Percentiles rank a stretch among this genome's conserved stretches.
Evolutionary conservation across 2,113 vertebrate genomes (phyloP).

Genomic region (Apus apus): DNA sequence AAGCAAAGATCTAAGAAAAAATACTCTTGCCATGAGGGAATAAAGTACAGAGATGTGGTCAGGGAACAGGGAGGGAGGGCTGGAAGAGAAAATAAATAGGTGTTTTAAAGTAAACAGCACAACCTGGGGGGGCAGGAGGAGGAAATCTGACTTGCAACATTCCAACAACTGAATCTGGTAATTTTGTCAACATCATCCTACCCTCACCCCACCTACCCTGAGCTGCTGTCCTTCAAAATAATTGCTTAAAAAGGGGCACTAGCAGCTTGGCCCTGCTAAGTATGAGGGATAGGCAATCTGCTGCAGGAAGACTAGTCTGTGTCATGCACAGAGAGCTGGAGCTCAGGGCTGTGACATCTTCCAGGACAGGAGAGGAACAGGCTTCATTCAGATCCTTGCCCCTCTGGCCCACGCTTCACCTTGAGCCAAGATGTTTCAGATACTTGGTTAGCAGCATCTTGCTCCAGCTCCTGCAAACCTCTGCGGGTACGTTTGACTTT

Average conservation of each 20-base stretch:
- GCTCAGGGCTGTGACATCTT: fast-evolving
- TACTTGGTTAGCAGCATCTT: not conserved
- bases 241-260: not conserved
- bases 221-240: not conserved
- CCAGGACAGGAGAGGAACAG: not conserved
- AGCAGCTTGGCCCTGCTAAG: not conserved
- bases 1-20: not conserved
- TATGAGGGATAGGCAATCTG: not conserved
- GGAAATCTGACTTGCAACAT: not conserved
- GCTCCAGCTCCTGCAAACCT: not conserved
- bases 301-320: not conserved
- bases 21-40: not conserved
- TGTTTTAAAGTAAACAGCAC: not conserved
- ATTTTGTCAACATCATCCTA: not conserved
- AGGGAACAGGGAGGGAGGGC: not conserved
- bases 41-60: not conserved
- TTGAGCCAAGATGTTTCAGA: not conserved
- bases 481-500: not conserved
- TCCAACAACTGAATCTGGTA: not conserved
- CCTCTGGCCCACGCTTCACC: fast-evolving
- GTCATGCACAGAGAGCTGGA: not conserved
- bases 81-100: not conserved
- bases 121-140: fast-evolving
- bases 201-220: not conserved
- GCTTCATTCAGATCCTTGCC: not conserved